Base-by-base conservation (phyloP, 2,888 invertebrate species). In the Eurois occulta region DNA sequence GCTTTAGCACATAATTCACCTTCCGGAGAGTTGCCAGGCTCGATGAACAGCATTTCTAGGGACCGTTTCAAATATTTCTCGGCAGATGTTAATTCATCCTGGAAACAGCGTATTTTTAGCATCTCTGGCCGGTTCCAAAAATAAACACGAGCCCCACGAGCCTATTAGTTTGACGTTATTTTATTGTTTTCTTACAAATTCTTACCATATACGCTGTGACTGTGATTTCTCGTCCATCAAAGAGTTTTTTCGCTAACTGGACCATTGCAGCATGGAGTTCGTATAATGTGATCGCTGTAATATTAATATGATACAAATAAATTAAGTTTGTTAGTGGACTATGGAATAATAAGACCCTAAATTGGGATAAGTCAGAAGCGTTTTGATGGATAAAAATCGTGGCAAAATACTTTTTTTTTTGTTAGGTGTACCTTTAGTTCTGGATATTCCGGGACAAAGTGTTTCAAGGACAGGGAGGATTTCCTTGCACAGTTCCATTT, bases 21-120 rank as follows among this genome's bases (percentile, higher is more conserved):
- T 93, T 98, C 98, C 0, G 98, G 98, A 32, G 98, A 98, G 52
- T 97, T 97, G 0, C 97, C 94, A 0, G 98, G 98, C 92, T 98
- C 98, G 80, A 98, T 97, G 35, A 98, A 94, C 21, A 98, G 92
- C 97, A 97, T 97, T 85, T 97, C 97, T 48, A 98, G 92, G 0
- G 98, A 96, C 82, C 97, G 97, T 86, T 97, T 97, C 38, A 98
- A 92, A 88, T 97, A 95, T 77, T 91, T 93, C 89, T 97, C 97
- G 0, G 97, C 97, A 84, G 95, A 94, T 77, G 96, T 90, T 16
- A 98, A 94, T 87, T 97, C 96, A 41, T 94, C 94, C 97, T 97
- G 89, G 24, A 88, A 91, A 81, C 75, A 76, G 69, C 6, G 35
- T 64, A 69, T 69, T 41, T 71, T 81, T 62, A 72, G 48, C 46